Percentiles rank a stretch among this genome's conserved stretches.
phyloP scores from a whole-genome alignment of 1,140 invertebrate genomes.

The Papilio xuthus region DNA sequence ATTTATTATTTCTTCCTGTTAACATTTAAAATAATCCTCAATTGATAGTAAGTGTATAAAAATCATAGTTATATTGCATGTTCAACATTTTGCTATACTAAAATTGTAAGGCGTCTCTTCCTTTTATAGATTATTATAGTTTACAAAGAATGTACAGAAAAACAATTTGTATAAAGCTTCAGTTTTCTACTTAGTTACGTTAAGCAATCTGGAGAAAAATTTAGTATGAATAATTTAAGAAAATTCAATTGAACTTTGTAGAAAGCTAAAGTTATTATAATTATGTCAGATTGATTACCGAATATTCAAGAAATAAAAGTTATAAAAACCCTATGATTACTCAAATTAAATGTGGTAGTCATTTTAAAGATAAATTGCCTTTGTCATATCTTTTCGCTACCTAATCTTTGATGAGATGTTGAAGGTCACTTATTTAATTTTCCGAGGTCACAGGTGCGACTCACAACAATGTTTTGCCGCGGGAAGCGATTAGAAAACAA shows the following conservation, averaged over 20 bases:
- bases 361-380: no score
- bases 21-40: not conserved
- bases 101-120: not conserved
- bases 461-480: not conserved
- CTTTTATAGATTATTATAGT: not conserved
- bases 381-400: not conserved
- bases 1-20: no score
- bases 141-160: not conserved
- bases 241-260: no score
- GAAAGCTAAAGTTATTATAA: no score
- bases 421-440: conserved; percentile 1
- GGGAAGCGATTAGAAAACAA: conserved; percentile 29
- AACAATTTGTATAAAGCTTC: not conserved
- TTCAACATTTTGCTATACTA: not conserved
- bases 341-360: no score
- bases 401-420: not conserved
- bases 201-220: not conserved
- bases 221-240: no score
- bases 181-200: not conserved
- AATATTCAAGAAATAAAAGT: no score
- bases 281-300: no score
- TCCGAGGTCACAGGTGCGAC: conserved; percentile 4
- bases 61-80: not conserved
- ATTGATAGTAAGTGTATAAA: not conserved
- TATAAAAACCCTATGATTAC: no score